These are phyloP conservation scores for Grapholita molesta DNA, from an alignment of 1,140 invertebrate genomes.

Conservation along the genomic window DNA sequence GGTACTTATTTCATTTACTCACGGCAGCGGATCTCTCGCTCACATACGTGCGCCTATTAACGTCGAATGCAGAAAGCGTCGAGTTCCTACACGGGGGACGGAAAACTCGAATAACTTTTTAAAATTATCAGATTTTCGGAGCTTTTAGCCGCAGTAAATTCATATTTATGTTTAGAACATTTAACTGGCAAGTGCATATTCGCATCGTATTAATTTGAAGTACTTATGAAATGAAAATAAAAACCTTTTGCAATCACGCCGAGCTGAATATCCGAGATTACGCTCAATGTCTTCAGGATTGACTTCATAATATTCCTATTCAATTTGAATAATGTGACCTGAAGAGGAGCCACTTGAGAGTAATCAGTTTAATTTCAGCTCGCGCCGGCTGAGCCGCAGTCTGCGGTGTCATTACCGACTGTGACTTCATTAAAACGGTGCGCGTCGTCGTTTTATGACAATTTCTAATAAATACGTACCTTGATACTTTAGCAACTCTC, in stretches of 20 bases:
- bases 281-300: conserved; percentile 26
- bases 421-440: neutral
- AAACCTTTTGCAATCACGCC: conserved; percentile 23
- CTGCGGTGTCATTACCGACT: neutral
- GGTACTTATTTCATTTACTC: too few relatives aligned
- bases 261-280: conserved; percentile 18
- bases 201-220: too few relatives aligned
- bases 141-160: conserved; percentile 4
- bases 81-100: neutral
- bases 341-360: conserved; percentile 20
- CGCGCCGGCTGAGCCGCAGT: neutral
- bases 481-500: too few relatives aligned
- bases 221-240: conserved; percentile 37
- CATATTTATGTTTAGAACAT: conserved; percentile 3
- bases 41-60: neutral
- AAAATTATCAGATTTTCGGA: neutral
- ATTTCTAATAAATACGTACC: too few relatives aligned
- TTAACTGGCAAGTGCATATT: too few relatives aligned
- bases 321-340: conserved; percentile 33
- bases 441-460: neutral
- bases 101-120: neutral
- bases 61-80: neutral
- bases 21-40: neutral
- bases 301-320: conserved; percentile 36
- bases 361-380: conserved; percentile 29